Percentiles rank a stretch among this genome's conserved stretches.
phyloP scores from a whole-genome alignment of 2,113 vertebrate genomes.

The Sisor rabdophorus region DNA sequence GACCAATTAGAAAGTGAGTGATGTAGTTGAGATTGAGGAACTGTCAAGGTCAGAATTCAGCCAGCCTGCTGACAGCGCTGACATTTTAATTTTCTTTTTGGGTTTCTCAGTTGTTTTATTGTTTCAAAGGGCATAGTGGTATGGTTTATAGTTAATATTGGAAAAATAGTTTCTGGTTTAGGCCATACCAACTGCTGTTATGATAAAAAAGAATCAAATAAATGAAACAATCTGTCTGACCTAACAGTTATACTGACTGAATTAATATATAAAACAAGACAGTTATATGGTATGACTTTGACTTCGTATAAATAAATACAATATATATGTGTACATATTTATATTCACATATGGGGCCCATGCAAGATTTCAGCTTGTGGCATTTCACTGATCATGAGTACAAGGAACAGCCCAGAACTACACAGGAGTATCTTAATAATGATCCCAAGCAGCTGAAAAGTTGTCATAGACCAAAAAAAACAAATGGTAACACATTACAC shows the following conservation, averaged over 20 bases:
- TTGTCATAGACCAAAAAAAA: too few species aligned
- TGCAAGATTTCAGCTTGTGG: too few species aligned
- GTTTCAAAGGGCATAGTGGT: background rate
- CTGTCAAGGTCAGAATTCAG: background rate
- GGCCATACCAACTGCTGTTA: background rate
- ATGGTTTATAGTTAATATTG: background rate
- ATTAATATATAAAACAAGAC: background rate
- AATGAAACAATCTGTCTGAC: background rate
- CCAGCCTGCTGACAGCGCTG: background rate
- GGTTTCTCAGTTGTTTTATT: background rate
- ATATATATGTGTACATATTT: too few species aligned
- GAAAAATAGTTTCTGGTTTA: background rate
- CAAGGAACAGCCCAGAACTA: too few species aligned
- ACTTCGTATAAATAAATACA: too few species aligned
- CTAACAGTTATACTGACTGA: background rate
- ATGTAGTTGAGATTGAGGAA: background rate
- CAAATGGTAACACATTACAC: too few species aligned
- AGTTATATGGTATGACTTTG: background rate
- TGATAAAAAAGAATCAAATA: background rate
- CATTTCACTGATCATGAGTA: too few species aligned
- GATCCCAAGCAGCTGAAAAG: too few species aligned
- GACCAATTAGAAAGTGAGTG: background rate
- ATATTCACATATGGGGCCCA: too few species aligned
- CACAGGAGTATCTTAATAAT: too few species aligned
- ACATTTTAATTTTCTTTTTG: background rate